phyloP scores from a whole-genome alignment of 2,113 vertebrate species.

The Alces alces region DNA sequence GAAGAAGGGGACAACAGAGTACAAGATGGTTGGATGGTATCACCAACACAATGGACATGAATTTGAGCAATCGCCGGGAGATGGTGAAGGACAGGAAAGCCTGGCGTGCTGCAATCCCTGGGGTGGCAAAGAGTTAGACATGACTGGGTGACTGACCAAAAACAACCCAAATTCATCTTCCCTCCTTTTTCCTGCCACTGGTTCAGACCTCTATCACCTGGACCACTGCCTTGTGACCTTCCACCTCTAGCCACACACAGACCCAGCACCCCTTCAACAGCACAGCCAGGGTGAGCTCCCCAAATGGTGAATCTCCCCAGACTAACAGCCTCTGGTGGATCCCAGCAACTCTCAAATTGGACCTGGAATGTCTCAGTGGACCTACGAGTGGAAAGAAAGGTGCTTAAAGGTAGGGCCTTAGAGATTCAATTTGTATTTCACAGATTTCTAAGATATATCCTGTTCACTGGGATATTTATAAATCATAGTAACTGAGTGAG shows the following conservation, averaged over 20 bases:
- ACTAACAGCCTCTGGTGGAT: neutral
- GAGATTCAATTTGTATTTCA: neutral
- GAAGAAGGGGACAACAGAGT: neutral
- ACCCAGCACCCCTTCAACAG: neutral
- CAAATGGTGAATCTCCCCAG: accelerated
- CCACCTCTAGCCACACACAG: neutral
- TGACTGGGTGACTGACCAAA: neutral
- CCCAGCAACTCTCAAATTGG: neutral
- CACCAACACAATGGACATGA: neutral
- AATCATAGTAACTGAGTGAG: neutral
- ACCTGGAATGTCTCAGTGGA: neutral
- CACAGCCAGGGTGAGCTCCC: neutral
- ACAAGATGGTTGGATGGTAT: neutral
- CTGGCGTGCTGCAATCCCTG: neutral
- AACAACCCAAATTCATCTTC: neutral
- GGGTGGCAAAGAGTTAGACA: neutral
- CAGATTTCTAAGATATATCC: neutral
- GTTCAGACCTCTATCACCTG: neutral
- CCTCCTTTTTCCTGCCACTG: neutral
- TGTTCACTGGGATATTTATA: neutral
- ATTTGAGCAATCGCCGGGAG: neutral
- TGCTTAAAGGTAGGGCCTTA: neutral
- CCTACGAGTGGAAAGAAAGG: neutral
- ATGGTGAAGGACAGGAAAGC: neutral
- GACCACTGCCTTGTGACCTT: neutral